These are phyloP conservation scores for Amblyteles armatorius DNA, from an alignment of 2,888 invertebrate species.

Conservation along the genomic window DNA sequence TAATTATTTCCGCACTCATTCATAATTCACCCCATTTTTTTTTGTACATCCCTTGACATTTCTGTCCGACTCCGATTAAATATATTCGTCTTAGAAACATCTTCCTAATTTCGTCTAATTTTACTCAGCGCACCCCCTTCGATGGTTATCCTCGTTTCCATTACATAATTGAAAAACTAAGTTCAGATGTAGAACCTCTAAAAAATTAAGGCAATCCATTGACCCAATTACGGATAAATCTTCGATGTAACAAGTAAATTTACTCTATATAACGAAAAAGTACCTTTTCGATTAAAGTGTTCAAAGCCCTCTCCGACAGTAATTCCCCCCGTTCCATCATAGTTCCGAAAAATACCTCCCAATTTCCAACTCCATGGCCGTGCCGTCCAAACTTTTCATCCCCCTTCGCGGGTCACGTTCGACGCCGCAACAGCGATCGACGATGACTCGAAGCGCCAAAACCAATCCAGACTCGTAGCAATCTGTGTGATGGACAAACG, in stretches of 20 bases:
- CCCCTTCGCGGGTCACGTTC: not conserved
- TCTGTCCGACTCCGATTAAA: too few species aligned
- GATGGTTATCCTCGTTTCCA: too few species aligned
- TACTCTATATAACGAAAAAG: not conserved
- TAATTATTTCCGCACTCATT: not conserved
- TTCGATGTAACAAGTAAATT: not conserved
- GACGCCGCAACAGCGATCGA: not conserved
- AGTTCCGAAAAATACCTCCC: conserved; percentile 5
- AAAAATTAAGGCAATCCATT: too few species aligned
- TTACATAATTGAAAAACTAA: too few species aligned
- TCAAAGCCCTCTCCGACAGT: not conserved
- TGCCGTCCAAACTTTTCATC: not conserved
- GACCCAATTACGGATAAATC: too few species aligned
- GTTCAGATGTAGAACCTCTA: too few species aligned
- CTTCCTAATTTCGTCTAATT: too few species aligned
- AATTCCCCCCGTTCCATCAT: not conserved
- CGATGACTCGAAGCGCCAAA: not conserved
- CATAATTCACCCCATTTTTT: too few species aligned
- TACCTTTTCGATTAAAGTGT: not conserved
- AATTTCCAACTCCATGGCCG: not conserved
- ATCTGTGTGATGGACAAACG: conserved; percentile 15
- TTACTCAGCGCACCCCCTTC: too few species aligned
- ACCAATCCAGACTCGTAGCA: not conserved
- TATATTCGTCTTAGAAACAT: too few species aligned
- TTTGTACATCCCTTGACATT: too few species aligned